Evolutionary conservation across 2,113 vertebrate genomes (phyloP), one percentile per base, ranked within the genome.

Genomic region (Pterocles orientalis): DNA sequence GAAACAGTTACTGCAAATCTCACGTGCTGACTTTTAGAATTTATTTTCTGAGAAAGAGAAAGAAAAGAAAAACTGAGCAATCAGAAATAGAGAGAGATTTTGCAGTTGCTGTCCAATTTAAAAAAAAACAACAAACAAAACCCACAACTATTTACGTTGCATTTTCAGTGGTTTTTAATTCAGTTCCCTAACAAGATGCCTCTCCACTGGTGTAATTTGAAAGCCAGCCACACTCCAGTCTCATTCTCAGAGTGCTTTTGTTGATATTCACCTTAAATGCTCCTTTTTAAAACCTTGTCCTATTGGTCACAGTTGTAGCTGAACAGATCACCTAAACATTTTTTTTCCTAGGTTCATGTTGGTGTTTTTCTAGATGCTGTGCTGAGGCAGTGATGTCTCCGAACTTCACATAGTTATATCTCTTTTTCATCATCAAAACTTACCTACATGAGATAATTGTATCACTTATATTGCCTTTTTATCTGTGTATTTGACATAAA

Each of bases 11-110:
- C 31, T 39, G 56, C n/a, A 72, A 66, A 64, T 73, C 17, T 50
- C 7, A 47, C 21, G 10, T 60, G 6, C 7, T 80, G 4, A 0
- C 15, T 17, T 57, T 60, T 18, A 0, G 57, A n/a, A 41, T 14
- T 17, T n/a, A 18, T 43, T 69, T 78, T 62, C 43, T 80, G 39
- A 70, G 57, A 83, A 54, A 43, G 15, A 62, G 9, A 29, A 5
- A 39, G n/a, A 62, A 47, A 31, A 2, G 31, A 64, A 78, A 51
- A 31, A 0, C 9, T 64, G 3, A 82, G 8, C 12, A 53, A 57
- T 72, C 54, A 39, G 6, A 54, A 70, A 26, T 60, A 26, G 11
- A 60, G 8, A n/a, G 39, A 85, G 4, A 54, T 71, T 76, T 95
- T 80, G 17, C 33, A 39, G 33, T 76, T 66, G 12, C 18, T 1